Conservation (phyloP, 2,113 vertebrate genomes). For the Vulpes ferrilata region DNA sequence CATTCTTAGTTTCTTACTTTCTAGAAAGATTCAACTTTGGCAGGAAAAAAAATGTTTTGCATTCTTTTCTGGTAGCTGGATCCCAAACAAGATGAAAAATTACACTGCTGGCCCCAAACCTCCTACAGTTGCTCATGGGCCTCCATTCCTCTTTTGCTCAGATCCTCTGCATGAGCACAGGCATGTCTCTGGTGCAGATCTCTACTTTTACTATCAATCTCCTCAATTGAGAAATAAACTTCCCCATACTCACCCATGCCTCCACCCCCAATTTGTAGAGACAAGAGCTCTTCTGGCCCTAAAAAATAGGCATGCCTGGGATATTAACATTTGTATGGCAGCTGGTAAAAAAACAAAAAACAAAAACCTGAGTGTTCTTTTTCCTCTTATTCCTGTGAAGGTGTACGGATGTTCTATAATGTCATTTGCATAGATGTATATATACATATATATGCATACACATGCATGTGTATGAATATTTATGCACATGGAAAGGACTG, state of each 20-base stretch:
- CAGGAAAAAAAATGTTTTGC: background rate
- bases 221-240: background rate
- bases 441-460: background rate
- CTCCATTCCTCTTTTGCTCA: background rate
- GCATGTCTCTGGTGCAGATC: background rate
- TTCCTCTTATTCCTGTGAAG: background rate
- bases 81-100: background rate
- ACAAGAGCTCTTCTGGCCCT: background rate
- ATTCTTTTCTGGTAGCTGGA: background rate
- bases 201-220: background rate
- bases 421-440: background rate
- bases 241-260: background rate
- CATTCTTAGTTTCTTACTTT: constrained; percentile 7
- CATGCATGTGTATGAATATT: background rate
- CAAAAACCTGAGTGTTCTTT: background rate
- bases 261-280: background rate
- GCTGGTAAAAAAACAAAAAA: background rate
- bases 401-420: background rate
- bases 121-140: background rate
- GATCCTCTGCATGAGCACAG: too few relatives aligned
- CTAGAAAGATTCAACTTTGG: background rate
- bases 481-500: background rate
- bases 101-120: background rate
- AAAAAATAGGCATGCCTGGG: background rate
- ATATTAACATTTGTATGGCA: background rate